These are phyloP conservation scores for Pangasius sanitwongsei DNA, from an alignment of 2,797 vertebrate species.

Conservation along the genomic window DNA sequence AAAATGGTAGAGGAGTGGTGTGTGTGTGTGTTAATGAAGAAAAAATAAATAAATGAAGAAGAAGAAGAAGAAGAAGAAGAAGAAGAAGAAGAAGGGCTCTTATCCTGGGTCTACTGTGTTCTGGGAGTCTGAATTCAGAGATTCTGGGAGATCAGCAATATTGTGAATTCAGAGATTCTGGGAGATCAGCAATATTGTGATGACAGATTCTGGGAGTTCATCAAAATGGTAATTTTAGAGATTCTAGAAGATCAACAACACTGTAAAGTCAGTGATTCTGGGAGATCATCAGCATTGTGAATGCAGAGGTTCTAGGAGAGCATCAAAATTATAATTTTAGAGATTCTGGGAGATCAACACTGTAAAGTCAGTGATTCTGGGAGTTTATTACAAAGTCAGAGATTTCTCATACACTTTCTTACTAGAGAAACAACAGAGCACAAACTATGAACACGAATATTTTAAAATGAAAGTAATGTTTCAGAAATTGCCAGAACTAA, in stretches of 20 bases:
- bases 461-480: constrained; percentile 1
- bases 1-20: not conserved
- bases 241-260: not conserved
- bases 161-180: not conserved
- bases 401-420: not conserved
- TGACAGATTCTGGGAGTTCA: not conserved
- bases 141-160: not conserved
- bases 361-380: not conserved
- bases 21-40: not conserved
- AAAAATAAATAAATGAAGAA: not conserved
- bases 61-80: not conserved
- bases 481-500: not conserved
- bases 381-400: not conserved
- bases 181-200: not conserved
- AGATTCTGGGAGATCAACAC: not conserved
- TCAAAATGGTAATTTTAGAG: not conserved
- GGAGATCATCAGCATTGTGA: not conserved
- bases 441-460: not conserved
- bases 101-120: not conserved
- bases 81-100: not conserved
- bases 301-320: not conserved
- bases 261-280: not conserved
- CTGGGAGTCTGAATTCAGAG: too few relatives aligned
- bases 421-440: not conserved
- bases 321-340: not conserved